Evolutionary conservation across 2,888 invertebrate species (phyloP), one percentile per base, ranked within the genome.

Genomic region (Parnassius apollo): DNA sequence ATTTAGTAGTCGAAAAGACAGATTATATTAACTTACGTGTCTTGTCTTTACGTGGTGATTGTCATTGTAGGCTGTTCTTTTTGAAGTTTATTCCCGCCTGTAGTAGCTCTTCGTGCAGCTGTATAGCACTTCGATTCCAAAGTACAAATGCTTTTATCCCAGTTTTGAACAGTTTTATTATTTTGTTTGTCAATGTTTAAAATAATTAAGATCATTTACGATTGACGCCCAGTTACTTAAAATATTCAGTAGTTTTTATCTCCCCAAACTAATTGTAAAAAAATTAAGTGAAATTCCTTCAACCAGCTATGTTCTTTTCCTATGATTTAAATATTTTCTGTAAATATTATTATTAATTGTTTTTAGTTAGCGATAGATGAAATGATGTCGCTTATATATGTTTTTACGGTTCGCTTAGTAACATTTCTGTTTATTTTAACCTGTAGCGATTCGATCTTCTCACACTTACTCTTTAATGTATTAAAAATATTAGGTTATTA

Each of bases 401-500:
- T 62, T 50, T 63, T 59, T 61, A 49, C 13, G 49, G 13, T 49
- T 65, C 65, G 63, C 57, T 60, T 65, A 59, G 18, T 60, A 61
- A 59, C 64, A 62, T 67, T 65, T 57, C 52, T 68, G 65, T 66
- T 65, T 67, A 63, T 64, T 63, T 49, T 49, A 49, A 63, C 68
- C 63, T 42, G 57, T 68, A 71, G 69, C 64, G 68, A 71, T 71
- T 69, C 75, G 83, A 82, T 86, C 85, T 86, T 77, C 82, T 86
- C 85, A 86, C 77, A 78, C 70, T 75, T 75, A 80, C 78, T 86
- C 76, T 76, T 80, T 77, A 71, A 68, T 71, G 67, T 71, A 71
- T 80, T 78, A 79, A 81, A 25, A 82, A 83, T 79, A 75, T 69
- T 89, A 90, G 89, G 81, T 90, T 81, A 85, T 83, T 86, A 89